phyloP scores from a whole-genome alignment of 2,797 vertebrate genomes.

The Gastrophryne carolinensis region DNA sequence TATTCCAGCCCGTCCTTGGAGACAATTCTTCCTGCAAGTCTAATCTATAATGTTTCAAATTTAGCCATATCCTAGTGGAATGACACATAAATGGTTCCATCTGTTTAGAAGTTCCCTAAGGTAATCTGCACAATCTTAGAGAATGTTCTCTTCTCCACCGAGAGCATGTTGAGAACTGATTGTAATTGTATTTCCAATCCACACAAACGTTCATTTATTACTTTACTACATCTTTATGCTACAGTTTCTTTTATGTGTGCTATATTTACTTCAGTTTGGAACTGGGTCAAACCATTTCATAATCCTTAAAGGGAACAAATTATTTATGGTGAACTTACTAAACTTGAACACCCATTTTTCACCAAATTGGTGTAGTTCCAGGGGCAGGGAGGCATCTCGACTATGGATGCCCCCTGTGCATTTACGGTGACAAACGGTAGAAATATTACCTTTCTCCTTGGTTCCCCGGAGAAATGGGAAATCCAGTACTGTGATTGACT shows the following conservation, averaged over 20 bases:
- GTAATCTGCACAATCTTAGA: slow-evolving; percentile 18
- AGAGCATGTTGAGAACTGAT: slow-evolving; percentile 6
- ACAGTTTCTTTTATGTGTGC: background rate
- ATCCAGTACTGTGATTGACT: no score
- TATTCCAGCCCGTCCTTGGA: slow-evolving; percentile 20
- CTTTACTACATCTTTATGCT: background rate
- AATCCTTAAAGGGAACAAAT: no score
- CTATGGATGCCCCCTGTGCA: no score
- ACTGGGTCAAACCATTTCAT: background rate
- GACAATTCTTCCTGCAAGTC: slow-evolving; percentile 19
- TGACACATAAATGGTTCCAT: slow-evolving; percentile 41
- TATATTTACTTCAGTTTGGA: background rate
- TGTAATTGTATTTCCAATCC: slow-evolving; percentile 23
- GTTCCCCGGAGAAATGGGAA: no score
- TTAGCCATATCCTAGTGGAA: slow-evolving; percentile 26
- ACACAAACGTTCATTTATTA: slow-evolving; percentile 12
- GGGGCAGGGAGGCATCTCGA: no score
- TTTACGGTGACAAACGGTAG: no score
- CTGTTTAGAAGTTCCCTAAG: slow-evolving; percentile 23
- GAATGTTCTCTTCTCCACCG: slow-evolving; percentile 19
- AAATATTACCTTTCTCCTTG: no score
- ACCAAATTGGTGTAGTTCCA: no score
- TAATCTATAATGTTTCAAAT: slow-evolving; percentile 33
- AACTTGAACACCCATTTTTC: no score
- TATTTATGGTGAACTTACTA: no score